These are phyloP conservation scores for Alexandromys fortis DNA, from an alignment of 2,113 vertebrate species.

Conservation along the genomic window DNA sequence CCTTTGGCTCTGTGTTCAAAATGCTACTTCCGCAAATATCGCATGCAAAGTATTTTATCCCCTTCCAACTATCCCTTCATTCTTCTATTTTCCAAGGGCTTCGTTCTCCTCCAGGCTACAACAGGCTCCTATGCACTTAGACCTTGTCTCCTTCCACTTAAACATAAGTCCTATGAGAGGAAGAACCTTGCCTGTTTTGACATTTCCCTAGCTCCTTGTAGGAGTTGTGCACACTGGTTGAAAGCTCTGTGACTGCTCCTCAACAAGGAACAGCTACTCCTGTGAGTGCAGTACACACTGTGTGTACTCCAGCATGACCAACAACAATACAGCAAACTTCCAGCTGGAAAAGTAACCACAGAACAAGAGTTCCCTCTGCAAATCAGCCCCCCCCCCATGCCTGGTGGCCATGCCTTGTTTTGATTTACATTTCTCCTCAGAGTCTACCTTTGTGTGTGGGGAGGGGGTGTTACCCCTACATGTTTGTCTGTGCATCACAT, in stretches of 20 bases:
- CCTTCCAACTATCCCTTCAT: background rate
- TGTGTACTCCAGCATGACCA: background rate
- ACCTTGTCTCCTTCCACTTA: background rate
- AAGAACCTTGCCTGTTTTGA: background rate
- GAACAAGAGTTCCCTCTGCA: background rate
- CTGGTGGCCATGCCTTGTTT: background rate
- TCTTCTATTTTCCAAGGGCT: background rate
- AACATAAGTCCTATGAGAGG: background rate
- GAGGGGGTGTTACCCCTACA: background rate
- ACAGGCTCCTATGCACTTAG: background rate
- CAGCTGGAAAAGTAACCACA: background rate
- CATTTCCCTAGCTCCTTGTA: background rate
- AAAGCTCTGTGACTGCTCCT: background rate
- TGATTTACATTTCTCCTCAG: background rate
- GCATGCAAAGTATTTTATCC: background rate
- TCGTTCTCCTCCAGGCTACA: background rate
- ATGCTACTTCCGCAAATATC: background rate
- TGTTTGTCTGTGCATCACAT: background rate
- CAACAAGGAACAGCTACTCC: background rate
- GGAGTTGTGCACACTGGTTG: background rate
- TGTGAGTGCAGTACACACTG: background rate
- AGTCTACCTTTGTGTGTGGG: background rate
- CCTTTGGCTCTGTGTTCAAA: background rate
- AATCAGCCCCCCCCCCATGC: background rate
- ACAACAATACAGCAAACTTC: background rate